These are phyloP conservation scores for Ditula angustiorana DNA, from an alignment of 2,888 invertebrate genomes.

Conservation along the genomic window DNA sequence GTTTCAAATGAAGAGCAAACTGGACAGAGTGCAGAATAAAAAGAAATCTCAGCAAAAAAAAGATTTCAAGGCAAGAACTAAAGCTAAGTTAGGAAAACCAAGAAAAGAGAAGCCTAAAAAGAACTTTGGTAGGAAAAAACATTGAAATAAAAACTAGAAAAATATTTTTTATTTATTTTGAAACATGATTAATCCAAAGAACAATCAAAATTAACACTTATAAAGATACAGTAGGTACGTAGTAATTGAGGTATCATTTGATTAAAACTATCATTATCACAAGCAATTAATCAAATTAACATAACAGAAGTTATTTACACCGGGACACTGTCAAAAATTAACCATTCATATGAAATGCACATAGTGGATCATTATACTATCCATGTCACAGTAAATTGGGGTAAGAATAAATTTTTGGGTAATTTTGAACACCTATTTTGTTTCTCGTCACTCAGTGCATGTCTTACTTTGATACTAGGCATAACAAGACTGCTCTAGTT, in stretches of 20 bases:
- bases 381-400: too few species aligned
- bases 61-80: conserved; percentile 55
- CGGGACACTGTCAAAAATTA: too few species aligned
- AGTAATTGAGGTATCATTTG: neutral
- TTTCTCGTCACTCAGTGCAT: too few species aligned
- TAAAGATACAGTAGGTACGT: neutral
- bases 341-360: too few species aligned
- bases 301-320: neutral
- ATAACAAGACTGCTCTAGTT: too few species aligned
- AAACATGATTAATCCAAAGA: conserved; percentile 4
- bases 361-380: too few species aligned
- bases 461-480: too few species aligned
- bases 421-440: too few species aligned
- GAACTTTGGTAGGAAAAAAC: conserved; percentile 69
- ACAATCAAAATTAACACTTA: neutral
- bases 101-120: conserved; percentile 71
- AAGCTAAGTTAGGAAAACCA: conserved; percentile 34
- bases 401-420: too few species aligned
- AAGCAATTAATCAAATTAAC: neutral
- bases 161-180: conserved; percentile 39
- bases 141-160: conserved; percentile 52
- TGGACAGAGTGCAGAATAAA: conserved; percentile 89
- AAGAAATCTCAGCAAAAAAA: conserved; percentile 86
- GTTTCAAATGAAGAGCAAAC: conserved; percentile 90
- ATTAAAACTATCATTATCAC: too few species aligned